Evolutionary conservation across 2,888 invertebrate species (phyloP).

Genomic region (Conomelus anceps): DNA sequence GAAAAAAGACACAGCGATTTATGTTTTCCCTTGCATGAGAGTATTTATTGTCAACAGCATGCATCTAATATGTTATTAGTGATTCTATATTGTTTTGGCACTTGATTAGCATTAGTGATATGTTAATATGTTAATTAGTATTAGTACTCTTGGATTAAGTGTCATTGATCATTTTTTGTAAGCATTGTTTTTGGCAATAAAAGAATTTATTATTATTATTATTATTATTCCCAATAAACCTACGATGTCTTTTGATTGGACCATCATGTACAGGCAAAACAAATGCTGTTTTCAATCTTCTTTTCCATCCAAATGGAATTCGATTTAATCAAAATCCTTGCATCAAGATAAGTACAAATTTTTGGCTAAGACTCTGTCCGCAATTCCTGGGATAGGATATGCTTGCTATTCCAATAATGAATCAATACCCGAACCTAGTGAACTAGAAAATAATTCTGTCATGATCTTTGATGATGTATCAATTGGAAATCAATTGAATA

Average conservation of each 20-base stretch:
- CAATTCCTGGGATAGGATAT: conserved; percentile 6
- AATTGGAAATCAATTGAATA: conserved; percentile 14
- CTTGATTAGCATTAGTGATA: no score
- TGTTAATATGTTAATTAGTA: no score
- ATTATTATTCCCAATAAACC: not conserved
- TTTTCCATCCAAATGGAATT: conserved; percentile 12
- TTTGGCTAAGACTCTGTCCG: conserved; percentile 1
- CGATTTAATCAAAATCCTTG: conserved; percentile 18
- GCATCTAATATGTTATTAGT: no score
- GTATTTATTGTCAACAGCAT: no score
- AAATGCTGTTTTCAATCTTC: conserved; percentile 16
- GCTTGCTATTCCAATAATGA: conserved; percentile 15
- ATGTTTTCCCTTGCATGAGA: no score
- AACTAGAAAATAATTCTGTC: conserved; percentile 17
- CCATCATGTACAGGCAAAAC: conserved; percentile 17
- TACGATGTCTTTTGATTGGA: conserved; percentile 14
- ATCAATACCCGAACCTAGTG: conserved; percentile 8
- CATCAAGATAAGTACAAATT: conserved; percentile 21
- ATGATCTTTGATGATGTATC: conserved; percentile 22
- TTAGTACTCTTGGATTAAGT: no score
- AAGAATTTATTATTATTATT: no score
- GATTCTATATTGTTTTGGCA: no score
- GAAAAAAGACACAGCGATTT: conserved; percentile 16
- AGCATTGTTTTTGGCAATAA: no score
- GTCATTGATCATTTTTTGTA: no score